Evolutionary conservation across 2,113 vertebrate species (phyloP).

Genomic region (Labrus mixtus): DNA sequence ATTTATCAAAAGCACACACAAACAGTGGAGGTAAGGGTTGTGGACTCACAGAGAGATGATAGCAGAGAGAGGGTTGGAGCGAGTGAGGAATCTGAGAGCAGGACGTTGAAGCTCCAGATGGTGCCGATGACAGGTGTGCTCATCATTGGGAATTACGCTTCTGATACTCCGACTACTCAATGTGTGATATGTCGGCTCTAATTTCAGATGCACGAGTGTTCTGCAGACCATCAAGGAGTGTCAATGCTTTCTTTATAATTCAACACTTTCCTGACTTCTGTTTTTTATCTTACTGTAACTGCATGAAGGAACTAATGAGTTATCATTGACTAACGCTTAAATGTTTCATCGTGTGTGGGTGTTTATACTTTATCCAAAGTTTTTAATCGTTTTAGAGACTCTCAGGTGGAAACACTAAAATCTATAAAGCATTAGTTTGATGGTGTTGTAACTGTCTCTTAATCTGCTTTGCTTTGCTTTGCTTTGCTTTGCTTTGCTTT

Average conservation of each 20-base stretch:
- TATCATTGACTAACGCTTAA: not conserved
- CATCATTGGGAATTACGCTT: slow-evolving; percentile 53
- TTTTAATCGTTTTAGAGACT: not conserved
- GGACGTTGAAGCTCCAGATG: slow-evolving; percentile 57
- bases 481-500: too few species aligned
- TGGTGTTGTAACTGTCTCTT: not conserved
- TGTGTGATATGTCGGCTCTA: slow-evolving; percentile 61
- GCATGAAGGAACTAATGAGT: not conserved
- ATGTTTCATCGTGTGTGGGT: not conserved
- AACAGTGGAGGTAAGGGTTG: slow-evolving; percentile 32
- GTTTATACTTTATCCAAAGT: not conserved
- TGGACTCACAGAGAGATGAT: slow-evolving; percentile 37
- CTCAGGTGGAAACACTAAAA: too few species aligned
- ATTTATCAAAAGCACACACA: slow-evolving; percentile 67
- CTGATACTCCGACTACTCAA: slow-evolving; percentile 54
- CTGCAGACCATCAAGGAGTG: too few species aligned
- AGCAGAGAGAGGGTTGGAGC: slow-evolving; percentile 15
- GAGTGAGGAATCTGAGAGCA: slow-evolving; percentile 30
- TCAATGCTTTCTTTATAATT: too few species aligned
- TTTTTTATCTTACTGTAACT: not conserved
- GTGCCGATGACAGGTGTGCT: slow-evolving; percentile 65
- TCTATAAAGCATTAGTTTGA: slow-evolving; percentile 1
- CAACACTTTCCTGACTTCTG: too few species aligned
- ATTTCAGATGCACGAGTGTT: slow-evolving; percentile 43
- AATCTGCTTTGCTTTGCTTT: too few species aligned